These are phyloP conservation scores for Tetrax tetrax DNA, from an alignment of 2,113 vertebrate genomes.

Conservation along the genomic window DNA sequence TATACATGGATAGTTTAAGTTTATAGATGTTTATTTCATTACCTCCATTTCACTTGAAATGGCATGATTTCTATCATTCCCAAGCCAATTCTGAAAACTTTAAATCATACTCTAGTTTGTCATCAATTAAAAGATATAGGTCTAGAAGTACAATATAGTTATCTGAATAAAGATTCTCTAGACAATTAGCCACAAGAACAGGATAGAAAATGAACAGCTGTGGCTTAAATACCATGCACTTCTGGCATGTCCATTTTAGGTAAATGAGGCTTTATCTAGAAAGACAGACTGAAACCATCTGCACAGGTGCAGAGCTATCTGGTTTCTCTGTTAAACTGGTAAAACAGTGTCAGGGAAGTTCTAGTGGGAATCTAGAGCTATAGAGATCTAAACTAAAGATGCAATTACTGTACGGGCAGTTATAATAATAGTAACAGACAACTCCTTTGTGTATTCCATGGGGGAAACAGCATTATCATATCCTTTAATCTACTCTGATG, in stretches of 20 bases:
- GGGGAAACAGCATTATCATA: neutral
- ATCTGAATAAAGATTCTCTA: neutral
- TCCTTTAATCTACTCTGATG: neutral
- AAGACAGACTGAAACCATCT: neutral
- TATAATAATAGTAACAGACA: neutral
- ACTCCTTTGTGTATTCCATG: neutral
- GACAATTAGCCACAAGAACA: neutral
- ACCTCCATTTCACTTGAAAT: neutral
- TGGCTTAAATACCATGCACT: neutral
- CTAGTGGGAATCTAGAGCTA: neutral
- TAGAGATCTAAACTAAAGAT: neutral
- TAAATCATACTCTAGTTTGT: neutral
- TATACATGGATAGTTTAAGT: neutral
- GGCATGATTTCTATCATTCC: neutral
- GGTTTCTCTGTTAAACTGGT: neutral
- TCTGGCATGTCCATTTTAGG: neutral
- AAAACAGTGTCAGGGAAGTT: neutral
- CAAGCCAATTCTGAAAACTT: neutral
- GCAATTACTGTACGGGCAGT: neutral
- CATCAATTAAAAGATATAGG: neutral
- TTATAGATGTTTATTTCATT: conserved; percentile 7
- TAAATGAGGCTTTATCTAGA: neutral
- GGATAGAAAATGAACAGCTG: neutral
- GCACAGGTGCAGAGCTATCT: neutral
- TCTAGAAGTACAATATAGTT: neutral